Conservation (phyloP, 2,888 invertebrate species). For the Entomobrya multifasciata region DNA sequence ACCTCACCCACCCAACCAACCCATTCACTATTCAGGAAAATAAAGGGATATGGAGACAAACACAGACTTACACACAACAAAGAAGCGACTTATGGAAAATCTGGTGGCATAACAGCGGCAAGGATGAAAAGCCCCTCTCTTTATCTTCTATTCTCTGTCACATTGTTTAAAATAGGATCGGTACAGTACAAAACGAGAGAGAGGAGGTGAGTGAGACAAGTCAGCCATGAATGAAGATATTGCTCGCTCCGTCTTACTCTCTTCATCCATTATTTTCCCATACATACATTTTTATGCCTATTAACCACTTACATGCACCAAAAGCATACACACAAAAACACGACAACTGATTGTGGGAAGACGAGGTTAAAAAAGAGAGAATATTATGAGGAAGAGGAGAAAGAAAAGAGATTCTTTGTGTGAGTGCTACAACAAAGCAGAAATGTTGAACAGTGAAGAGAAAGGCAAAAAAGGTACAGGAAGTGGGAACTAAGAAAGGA, state of each 20-base stretch:
- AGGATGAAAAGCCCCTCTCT: conserved; percentile 36
- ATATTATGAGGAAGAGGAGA: not conserved
- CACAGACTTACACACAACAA: conserved; percentile 13
- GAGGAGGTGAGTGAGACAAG: conserved; percentile 52
- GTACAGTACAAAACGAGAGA: not conserved
- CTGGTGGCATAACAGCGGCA: conserved; percentile 1
- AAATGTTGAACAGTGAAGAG: not conserved
- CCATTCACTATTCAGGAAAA: conserved; percentile 21
- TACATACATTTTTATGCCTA: conserved; percentile 33
- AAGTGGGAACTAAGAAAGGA: conserved; percentile 14
- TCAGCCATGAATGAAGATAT: conserved; percentile 56
- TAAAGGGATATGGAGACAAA: conserved; percentile 31
- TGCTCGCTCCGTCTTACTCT: conserved; percentile 12
- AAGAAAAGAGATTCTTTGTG: conserved; percentile 17
- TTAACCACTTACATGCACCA: conserved; percentile 34
- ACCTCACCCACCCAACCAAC: not conserved
- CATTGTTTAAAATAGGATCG: conserved; percentile 63
- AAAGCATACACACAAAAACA: not conserved
- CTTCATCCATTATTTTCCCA: conserved; percentile 32
- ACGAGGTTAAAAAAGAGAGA: conserved; percentile 26
- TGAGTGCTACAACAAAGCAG: conserved; percentile 32
- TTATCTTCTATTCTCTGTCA: conserved; percentile 10
- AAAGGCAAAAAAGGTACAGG: not conserved
- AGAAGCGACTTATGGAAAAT: conserved; percentile 30
- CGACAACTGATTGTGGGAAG: not conserved